Evolutionary conservation across 2,113 vertebrate genomes (phyloP).

Genomic region (Sylvicapra grimmia): DNA sequence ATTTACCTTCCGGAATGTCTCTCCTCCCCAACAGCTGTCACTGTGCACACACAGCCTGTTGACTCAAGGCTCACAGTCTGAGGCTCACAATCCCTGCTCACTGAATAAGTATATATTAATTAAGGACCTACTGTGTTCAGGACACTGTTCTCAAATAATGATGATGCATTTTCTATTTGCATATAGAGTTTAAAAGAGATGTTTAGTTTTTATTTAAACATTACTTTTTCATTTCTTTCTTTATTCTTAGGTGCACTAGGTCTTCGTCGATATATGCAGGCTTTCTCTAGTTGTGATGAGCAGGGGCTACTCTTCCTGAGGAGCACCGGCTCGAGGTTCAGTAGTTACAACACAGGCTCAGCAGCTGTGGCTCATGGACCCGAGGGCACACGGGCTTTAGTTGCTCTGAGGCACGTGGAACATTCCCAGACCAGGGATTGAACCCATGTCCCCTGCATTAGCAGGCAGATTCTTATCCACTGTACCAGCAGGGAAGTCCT

Average conservation of each 20-base stretch:
- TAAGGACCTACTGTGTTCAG: not conserved
- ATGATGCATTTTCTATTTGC: not conserved
- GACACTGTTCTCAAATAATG: not conserved
- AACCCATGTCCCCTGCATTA: not conserved
- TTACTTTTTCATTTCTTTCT: not conserved
- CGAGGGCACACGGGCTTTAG: not conserved
- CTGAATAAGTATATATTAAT: not conserved
- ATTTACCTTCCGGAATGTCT: not conserved
- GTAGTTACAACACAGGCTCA: not conserved
- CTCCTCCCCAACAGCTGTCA: not conserved
- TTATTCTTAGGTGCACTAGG: not conserved
- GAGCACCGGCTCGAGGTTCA: not conserved
- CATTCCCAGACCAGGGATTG: not conserved
- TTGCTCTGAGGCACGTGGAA: not conserved
- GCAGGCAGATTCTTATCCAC: not conserved
- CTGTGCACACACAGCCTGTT: not conserved
- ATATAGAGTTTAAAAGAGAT: not conserved
- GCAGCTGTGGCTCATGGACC: not conserved
- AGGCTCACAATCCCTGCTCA: not conserved
- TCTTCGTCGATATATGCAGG: not conserved
- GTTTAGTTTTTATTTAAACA: not conserved
- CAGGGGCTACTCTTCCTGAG: not conserved
- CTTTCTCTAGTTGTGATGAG: not conserved
- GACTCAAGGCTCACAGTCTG: not conserved
- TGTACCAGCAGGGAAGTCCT: not conserved